Evolutionary conservation across 2,113 vertebrate species (phyloP).

Genomic region (Neotragus moschatus): DNA sequence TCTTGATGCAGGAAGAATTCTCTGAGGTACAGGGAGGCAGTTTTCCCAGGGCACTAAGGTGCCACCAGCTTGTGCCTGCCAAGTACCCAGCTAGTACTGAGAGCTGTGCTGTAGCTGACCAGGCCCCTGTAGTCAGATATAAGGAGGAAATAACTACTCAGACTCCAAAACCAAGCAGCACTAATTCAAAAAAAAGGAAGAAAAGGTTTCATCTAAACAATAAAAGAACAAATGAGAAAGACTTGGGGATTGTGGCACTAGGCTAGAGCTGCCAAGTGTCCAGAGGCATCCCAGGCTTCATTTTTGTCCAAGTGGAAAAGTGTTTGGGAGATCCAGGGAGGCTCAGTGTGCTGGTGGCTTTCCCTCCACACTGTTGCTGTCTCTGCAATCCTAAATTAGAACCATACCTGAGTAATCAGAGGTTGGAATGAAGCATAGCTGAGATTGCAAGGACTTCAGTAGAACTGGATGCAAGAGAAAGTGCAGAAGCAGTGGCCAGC

Average conservation of each 20-base stretch:
- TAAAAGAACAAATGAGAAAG: background rate
- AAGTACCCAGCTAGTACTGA: background rate
- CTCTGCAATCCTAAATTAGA: background rate
- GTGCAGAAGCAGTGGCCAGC: background rate
- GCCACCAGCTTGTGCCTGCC: background rate
- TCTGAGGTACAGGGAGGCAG: background rate
- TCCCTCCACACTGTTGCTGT: background rate
- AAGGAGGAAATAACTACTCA: background rate
- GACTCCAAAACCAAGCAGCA: background rate
- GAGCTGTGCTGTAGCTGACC: background rate
- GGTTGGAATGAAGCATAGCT: no score
- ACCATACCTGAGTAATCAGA: background rate
- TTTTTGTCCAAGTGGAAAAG: background rate
- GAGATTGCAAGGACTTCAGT: background rate
- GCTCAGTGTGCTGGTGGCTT: background rate
- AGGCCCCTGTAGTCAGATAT: background rate
- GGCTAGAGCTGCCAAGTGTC: background rate
- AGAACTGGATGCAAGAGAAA: background rate
- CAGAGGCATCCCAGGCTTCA: background rate
- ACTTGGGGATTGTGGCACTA: background rate
- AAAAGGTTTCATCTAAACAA: background rate
- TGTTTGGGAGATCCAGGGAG: background rate
- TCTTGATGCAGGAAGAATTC: background rate
- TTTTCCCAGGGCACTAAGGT: background rate
- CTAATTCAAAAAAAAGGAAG: background rate